These are phyloP conservation scores for Conchocele bisecta DNA, from an alignment of 2,888 invertebrate species.

Conservation along the genomic window DNA sequence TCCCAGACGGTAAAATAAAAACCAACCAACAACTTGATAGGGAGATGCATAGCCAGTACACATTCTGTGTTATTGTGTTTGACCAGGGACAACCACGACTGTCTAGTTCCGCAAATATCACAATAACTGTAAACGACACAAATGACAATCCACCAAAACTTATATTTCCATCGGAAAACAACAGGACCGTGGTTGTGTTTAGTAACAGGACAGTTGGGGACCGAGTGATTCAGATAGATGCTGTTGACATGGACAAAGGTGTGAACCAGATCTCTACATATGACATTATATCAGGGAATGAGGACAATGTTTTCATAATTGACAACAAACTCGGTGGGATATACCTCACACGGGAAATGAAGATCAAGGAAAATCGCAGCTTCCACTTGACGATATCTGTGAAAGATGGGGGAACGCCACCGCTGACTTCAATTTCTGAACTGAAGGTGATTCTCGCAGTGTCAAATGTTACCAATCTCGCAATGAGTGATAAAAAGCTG, in stretches of 20 bases:
- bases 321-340: conserved; percentile 61
- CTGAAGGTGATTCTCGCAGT: conserved; percentile 43
- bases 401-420: conserved; percentile 65
- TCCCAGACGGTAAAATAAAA: conserved; percentile 61
- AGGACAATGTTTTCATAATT: conserved; percentile 55
- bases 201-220: conserved; percentile 58
- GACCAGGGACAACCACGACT: conserved; percentile 60
- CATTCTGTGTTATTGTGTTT: conserved; percentile 55
- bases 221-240: conserved; percentile 60
- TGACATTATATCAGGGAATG: conserved; percentile 61
- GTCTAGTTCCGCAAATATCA: conserved; percentile 49
- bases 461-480: conserved; percentile 18
- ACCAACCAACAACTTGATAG: conserved; percentile 59
- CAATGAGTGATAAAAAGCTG: conserved; percentile 28
- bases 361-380: conserved; percentile 46
- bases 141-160: conserved; percentile 79
- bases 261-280: conserved; percentile 53
- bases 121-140: conserved; percentile 68
- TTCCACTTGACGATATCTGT: conserved; percentile 63
- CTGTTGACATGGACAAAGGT: conserved; percentile 59
- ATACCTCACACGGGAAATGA: conserved; percentile 47
- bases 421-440: conserved; percentile 49
- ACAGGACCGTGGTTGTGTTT: conserved; percentile 68
- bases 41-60: conserved; percentile 55
- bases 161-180: conserved; percentile 67